Evolutionary conservation across 2,888 invertebrate species (phyloP), one percentile per base, ranked within the genome.

Genomic region (Leptopilina syphax): DNA sequence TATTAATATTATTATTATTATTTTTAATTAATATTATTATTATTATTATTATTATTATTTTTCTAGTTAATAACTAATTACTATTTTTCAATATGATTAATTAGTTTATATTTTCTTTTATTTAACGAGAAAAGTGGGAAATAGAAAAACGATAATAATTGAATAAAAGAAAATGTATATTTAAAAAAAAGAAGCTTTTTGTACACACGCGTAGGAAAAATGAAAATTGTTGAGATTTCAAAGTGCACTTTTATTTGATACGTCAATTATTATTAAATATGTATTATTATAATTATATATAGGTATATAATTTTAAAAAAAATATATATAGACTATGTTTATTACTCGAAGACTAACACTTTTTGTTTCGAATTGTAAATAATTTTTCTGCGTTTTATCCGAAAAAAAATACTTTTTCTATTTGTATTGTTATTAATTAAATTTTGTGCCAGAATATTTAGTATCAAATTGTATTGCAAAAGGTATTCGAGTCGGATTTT

Each of bases 181-280:
- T 50, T 34, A 34, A 34, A 34, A 34, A 34, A 34, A 54, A 70
- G 50, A 70, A 70, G 50, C 68, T 68, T 54, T 70, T 70, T 57
- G 54, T 70, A 70, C 13, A 13, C 54, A 54, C 70, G 54, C 70
- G 2, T 67, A 67, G 67, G 44, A 8, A 44, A 67, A 8, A 34
- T 34, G 34, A 67, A 54, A 70, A 24, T 65, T 65, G 54, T 70
- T 70, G 54, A 70, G 70, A 54, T 70, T 54, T 54, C 18, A 50
- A 70, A 70, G 54, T 70, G 70, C 70, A 70, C 70, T 70, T 70
- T 70, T 70, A 68, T 68, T 50, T 70, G 13, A 70, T 8, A 54
- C 9, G 54, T 70, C 44, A 44, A 44, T 44, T 44, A 44, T 41
- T 44, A 44, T 44, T 34, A 34, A 34, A 44, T 44, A 44, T 44